Conservation (phyloP, 2,797 vertebrate species). For the Selene dorsalis region DNA sequence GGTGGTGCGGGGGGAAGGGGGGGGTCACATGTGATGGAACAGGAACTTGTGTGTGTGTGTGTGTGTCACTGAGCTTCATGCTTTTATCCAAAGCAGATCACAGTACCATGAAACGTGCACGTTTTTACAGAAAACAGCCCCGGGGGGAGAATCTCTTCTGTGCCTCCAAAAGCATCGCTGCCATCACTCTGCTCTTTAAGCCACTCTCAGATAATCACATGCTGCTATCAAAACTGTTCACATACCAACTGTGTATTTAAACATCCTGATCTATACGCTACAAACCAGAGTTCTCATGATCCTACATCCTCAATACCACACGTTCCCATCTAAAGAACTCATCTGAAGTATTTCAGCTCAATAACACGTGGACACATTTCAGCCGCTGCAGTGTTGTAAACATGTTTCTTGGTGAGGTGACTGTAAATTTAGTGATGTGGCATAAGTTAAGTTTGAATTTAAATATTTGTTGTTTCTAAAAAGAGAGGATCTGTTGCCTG, state of each 20-base stretch:
- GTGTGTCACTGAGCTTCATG: conserved; percentile 6
- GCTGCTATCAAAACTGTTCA: conserved; percentile 9
- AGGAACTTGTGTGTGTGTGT: no score
- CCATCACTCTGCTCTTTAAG: neutral
- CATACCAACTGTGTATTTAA: neutral
- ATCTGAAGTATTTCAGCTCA: neutral
- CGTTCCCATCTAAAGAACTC: neutral
- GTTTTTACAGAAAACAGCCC: neutral
- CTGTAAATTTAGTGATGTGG: neutral
- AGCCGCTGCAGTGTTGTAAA: neutral
- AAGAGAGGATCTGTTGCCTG: neutral
- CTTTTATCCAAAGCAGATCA: conserved; percentile 25
- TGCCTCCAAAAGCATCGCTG: neutral
- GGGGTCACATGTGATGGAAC: neutral
- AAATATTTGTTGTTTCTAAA: neutral
- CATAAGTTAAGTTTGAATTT: no score
- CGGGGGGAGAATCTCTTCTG: neutral
- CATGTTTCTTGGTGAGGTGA: neutral
- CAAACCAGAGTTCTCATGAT: neutral
- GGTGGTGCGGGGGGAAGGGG: neutral
- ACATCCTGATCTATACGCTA: neutral
- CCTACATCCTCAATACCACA: neutral
- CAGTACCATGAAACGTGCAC: neutral
- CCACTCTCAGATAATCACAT: conserved; percentile 8
- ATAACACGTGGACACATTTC: neutral